Base-by-base conservation (phyloP, 1,140 invertebrate genomes). In the Whitmania pigra region DNA sequence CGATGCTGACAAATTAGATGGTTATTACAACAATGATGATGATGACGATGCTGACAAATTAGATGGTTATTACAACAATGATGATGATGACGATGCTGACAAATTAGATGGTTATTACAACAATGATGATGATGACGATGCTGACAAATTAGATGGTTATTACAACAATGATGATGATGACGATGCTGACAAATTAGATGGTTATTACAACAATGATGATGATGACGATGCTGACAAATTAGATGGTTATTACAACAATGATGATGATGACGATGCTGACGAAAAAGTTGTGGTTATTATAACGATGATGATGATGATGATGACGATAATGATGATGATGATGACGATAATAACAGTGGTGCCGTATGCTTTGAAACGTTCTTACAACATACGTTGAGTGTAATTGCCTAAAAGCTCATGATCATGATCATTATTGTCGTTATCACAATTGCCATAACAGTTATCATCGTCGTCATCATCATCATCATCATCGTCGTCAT, bases 261-360 rank as follows among this genome's bases (percentile, higher is more conserved):
- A 63, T 22, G 20, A 63, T 22, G 57, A 63, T 25, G 11, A 63
- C 11, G 0, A 63, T 63, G 20, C 1, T 63, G 2, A 63, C 22
- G 9, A 49, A 7, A 13, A 17, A 7, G 43, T 49, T 49, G 43
- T 36, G 54, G 9, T 25, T 2, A 57, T 57, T 2, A 57, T 57
- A 9, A 25, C 25, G 54, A 25, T 57, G 54, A 25, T 57, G 54
- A 57, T 57, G 54, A 57, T 57, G 54, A 57, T 57, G 54, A 57
- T 2, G 54, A 57, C 2, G 9, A 57, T 3, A 25, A 9, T 57
- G 54, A 2, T 57, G 54, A 9, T 57, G 2, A 25, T 57, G 2
- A 57, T n/a, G 9, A 57, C 20, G 25, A 57, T 57, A 9, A 57
- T 57, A 9, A 9, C 9, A 9, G 9, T 57, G 54, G 25, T 57